Evolutionary conservation across 2,888 invertebrate genomes (phyloP), one percentile per base, ranked within the genome.

Genomic region (Lasioglossum marginatum): DNA sequence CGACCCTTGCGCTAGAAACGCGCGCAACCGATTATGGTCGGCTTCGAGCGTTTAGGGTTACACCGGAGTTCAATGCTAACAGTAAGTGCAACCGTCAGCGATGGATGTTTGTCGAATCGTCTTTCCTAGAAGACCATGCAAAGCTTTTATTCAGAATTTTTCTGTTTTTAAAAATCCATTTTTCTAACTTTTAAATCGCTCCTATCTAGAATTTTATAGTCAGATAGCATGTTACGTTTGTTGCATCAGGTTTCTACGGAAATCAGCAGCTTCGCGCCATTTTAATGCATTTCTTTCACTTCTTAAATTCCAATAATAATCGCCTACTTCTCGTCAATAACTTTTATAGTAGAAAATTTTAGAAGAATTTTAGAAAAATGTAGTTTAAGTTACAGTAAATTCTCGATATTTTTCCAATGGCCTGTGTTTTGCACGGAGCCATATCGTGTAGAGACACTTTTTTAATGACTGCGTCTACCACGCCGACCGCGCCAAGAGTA

Each of bases 1-100:
- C 83, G 88, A 91, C 87, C 87, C 79, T 80, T 83, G 85, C 57
- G 79, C 84, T 84, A 81, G 81, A 83, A 85, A 87, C 86, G 85
- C 79, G 77, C 76, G 27, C 85, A 75, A 60, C 82, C 76, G 91
- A 91, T 91, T 90, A 91, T 85, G 86, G 90, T 88, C 81, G 86
- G 85, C 90, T 88, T 70, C 60, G 87, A 87, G 78, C 71, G 86
- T 82, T 84, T 77, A 83, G 74, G 87, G 78, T 85, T 85, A 88
- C 77, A 72, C 40, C 16, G 57, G 76, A 85, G 88, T 87, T 88
- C 89, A 87, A 89, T 87, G 88, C 84, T 85, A 85, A 68, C 66
- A 66, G 31, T 66, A 66, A 87, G 52, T 45, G 45, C 48, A 75
- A 52, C 60, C 10, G 48, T 31, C 14, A 34, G 27, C 72, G 77